phyloP scores from a whole-genome alignment of 1,140 invertebrate genomes.

The Hesperophylax magnus region DNA sequence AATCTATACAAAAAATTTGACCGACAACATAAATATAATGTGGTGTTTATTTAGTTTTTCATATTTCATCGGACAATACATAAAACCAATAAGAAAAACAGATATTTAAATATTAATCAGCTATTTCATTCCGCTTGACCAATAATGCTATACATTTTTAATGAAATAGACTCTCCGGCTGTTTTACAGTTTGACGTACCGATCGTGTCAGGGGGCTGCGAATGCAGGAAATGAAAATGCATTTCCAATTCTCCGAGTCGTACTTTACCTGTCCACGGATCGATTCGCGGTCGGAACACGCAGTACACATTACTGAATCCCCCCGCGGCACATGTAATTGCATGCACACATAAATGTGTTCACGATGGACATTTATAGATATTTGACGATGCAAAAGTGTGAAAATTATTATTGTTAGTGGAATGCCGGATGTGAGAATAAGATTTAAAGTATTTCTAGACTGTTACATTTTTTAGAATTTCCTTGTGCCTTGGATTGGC shows the following conservation, averaged over 20 bases:
- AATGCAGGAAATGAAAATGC: neutral
- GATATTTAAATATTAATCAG: neutral
- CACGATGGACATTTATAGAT: too few species aligned
- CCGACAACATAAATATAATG: too few species aligned
- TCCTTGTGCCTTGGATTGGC: too few species aligned
- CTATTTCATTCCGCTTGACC: neutral
- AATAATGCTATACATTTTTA: neutral
- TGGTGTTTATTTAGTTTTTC: too few species aligned
- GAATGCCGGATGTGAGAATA: neutral
- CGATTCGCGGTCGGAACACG: neutral
- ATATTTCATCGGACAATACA: too few species aligned
- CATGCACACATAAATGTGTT: too few species aligned
- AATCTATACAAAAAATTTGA: too few species aligned
- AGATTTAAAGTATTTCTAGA: too few species aligned
- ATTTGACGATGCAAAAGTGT: too few species aligned
- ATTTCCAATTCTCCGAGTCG: neutral
- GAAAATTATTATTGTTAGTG: neutral
- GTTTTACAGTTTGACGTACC: neutral
- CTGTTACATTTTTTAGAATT: too few species aligned
- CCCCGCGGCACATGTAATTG: too few species aligned
- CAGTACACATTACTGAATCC: too few species aligned
- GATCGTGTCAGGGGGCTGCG: neutral
- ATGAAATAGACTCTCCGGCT: neutral
- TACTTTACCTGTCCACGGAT: constrained; percentile 1
- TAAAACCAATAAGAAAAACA: neutral